These are phyloP conservation scores for Etheostoma cragini DNA, from an alignment of 2,113 vertebrate species.

Conservation along the genomic window DNA sequence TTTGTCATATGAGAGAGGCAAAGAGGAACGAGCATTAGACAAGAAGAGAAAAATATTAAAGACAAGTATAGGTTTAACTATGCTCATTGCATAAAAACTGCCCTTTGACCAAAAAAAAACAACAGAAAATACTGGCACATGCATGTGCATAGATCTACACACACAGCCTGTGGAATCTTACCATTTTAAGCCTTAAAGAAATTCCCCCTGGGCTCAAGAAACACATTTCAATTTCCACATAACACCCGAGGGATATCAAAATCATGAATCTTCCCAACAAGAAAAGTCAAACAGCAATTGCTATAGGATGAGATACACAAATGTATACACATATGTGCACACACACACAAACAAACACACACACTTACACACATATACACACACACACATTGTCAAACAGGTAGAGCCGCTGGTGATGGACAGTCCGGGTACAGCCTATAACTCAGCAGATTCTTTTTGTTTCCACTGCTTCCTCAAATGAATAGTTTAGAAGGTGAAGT, in stretches of 20 bases:
- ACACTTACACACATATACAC: constrained; percentile 19
- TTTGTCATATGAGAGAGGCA: constrained; percentile 4
- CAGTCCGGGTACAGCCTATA: constrained; percentile 70
- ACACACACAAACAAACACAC: not conserved
- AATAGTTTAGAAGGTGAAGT: constrained; percentile 78
- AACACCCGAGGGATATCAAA: constrained; percentile 72
- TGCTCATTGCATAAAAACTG: constrained; percentile 38
- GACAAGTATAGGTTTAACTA: constrained; percentile 16
- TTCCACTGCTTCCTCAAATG: constrained; percentile 77
- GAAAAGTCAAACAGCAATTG: constrained; percentile 73
- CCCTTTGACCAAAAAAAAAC: constrained; percentile 13
- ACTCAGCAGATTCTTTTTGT: constrained; percentile 76
- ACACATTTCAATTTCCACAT: constrained; percentile 82
- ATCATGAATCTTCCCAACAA: constrained; percentile 81
- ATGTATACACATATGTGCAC: constrained; percentile 10
- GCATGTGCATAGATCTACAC: constrained; percentile 6
- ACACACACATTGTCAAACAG: constrained; percentile 43
- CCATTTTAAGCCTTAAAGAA: constrained; percentile 70
- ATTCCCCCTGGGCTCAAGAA: constrained; percentile 55
- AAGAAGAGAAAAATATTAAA: constrained; percentile 14
- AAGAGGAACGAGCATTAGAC: not conserved
- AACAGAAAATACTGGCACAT: constrained; percentile 2
- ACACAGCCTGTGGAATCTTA: constrained; percentile 54
- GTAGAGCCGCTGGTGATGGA: constrained; percentile 72
- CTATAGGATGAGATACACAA: constrained; percentile 66